These are phyloP conservation scores for Rhabdomys dilectus DNA, from an alignment of 2,113 vertebrate genomes.

Conservation along the genomic window DNA sequence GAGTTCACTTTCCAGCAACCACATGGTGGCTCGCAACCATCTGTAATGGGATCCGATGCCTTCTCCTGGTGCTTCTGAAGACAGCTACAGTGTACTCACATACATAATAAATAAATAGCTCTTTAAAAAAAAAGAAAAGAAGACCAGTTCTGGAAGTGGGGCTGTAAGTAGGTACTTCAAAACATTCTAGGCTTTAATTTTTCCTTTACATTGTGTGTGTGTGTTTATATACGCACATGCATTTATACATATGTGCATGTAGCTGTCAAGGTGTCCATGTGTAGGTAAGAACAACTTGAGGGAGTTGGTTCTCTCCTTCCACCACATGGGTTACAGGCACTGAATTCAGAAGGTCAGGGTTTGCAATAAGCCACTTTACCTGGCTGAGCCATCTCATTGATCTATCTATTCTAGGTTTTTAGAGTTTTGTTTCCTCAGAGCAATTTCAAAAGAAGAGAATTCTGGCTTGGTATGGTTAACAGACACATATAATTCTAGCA, in stretches of 20 bases:
- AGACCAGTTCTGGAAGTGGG: not conserved
- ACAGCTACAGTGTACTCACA: too few relatives aligned
- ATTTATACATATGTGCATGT: not conserved
- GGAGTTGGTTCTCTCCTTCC: not conserved
- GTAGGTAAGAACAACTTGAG: not conserved
- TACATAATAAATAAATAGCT: not conserved
- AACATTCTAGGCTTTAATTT: not conserved
- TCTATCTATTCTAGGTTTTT: not conserved
- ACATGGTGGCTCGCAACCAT: too few relatives aligned
- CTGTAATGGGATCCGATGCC: too few relatives aligned
- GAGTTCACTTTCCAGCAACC: too few relatives aligned
- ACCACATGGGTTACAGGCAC: not conserved
- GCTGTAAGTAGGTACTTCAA: not conserved
- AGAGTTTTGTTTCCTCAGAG: not conserved
- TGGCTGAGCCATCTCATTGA: not conserved
- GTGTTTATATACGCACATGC: not conserved
- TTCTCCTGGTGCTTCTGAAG: too few relatives aligned
- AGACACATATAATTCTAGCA: not conserved
- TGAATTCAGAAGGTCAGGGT: not conserved
- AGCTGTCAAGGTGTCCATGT: not conserved
- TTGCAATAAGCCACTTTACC: not conserved
- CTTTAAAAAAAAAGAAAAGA: too few relatives aligned
- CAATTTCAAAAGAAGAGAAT: constrained; percentile 57
- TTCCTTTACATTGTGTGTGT: not conserved
- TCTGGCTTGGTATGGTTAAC: not conserved